Percentiles rank a stretch among this genome's conserved stretches.
Conservation (phyloP, 2,888 invertebrate species). For the Drosophila prostipennis region DNA sequence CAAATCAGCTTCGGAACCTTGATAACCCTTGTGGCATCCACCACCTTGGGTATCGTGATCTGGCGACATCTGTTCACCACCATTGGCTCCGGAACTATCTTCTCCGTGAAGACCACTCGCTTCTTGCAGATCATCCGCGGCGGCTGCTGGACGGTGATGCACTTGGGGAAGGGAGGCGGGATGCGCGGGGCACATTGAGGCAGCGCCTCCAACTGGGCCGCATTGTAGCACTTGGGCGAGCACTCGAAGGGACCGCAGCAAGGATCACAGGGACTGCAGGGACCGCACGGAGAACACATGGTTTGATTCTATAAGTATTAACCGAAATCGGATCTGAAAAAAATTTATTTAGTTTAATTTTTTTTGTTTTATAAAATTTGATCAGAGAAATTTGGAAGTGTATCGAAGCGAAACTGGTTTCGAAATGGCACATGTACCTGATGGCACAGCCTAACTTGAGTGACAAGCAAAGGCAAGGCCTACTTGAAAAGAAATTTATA, state of each 20-base stretch:
- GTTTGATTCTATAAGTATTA: conserved; percentile 23
- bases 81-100: conserved; percentile 80
- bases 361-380: conserved; percentile 45
- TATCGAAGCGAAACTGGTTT: conserved; percentile 43
- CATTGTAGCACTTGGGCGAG: conserved; percentile 81
- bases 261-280: conserved; percentile 79
- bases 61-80: conserved; percentile 80
- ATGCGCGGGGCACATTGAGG: conserved; percentile 81
- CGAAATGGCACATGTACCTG: conserved; percentile 7
- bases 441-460: no score
- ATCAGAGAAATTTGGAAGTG: conserved; percentile 53
- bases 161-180: conserved; percentile 79
- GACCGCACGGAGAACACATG: conserved; percentile 73
- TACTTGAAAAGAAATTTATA: neutral
- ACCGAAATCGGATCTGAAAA: neutral
- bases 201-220: conserved; percentile 78
- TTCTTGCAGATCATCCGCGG: conserved; percentile 81
- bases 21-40: conserved; percentile 80
- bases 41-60: conserved; percentile 81
- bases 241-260: conserved; percentile 81
- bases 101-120: conserved; percentile 81
- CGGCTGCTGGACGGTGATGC: conserved; percentile 82
- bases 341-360: neutral
- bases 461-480: conserved; percentile 2
- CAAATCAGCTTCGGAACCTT: conserved; percentile 81